Base-by-base conservation (phyloP, 2,797 vertebrate species). In the Lithobates sylvaticus region DNA sequence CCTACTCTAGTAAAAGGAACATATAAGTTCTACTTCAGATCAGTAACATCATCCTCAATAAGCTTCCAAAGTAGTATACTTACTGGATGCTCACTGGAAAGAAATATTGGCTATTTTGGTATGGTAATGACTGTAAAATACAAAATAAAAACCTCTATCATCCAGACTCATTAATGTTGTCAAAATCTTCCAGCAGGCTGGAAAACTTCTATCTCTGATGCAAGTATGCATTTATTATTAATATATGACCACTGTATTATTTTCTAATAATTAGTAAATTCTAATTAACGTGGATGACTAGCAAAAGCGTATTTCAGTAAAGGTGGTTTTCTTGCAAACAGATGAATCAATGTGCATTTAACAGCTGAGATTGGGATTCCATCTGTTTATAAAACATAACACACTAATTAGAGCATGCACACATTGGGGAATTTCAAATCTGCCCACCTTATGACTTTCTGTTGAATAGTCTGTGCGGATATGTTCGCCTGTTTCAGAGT, bases 331-430 rank as follows among this genome's bases (percentile, higher is more conserved):
- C 23, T 54, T 71, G 69, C 68, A 71, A 67, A 81, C 44, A 81
- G 78, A 81, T 81, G 68, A 81, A 15, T 81, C 67, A 81, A 71
- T 81, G 78, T 71, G 78, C 68, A 81, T 81, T 71, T 72, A 81
- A 27, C 68, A 81, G 78, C 78, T 81, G 68, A 81, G 36, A 81
- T 81, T 54, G 42, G 29, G 44, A 72, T 58, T 71, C 78, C 78
- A 81, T 81, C 67, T 81, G 78, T 81, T 69, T 81, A 54, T 29
- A 71, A 81, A 71, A 81, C 67, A 81, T 69, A 79, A 54, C 42
- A 47, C 44, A 81, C 44, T 81, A 81, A 81, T 81, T 81, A 81
- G 78, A 71, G 47, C 78, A 58, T 71, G 68, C 68, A 71, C 44
- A 10, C 78, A 61, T 50, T 34, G 68, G 78, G 78, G 78, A 61